Conservation (phyloP, 30 jellyfish, hydroid and myxozoan species). For the Hydra vulgaris region DNA sequence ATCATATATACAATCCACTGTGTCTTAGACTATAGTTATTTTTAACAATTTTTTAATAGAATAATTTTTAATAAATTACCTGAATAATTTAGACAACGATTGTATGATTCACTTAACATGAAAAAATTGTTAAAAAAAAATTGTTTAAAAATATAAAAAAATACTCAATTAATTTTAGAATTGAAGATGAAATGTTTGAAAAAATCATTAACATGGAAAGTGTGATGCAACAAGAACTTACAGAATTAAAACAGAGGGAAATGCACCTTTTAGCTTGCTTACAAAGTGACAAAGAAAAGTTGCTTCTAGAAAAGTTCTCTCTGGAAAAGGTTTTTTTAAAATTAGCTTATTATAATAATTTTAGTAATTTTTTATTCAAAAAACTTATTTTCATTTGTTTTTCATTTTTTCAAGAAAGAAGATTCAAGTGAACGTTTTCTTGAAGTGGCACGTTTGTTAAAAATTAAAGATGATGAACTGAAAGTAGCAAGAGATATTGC, state of each 20-base stretch:
- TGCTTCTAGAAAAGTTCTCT: slow-evolving; percentile 39
- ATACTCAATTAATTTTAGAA: slow-evolving; percentile 22
- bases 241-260: slow-evolving; percentile 46
- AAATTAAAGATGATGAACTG: slow-evolving; percentile 24
- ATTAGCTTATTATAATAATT: too few species aligned
- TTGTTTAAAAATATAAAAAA: neutral
- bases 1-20: too few species aligned
- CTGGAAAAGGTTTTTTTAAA: slow-evolving; percentile 39
- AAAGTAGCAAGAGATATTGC: slow-evolving; percentile 42
- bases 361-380: too few species aligned
- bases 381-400: neutral
- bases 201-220: slow-evolving; percentile 57
- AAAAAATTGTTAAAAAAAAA: too few species aligned
- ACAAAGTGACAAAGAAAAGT: slow-evolving; percentile 49
- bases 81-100: too few species aligned
- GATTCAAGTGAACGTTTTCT: neutral
- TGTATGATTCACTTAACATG: too few species aligned
- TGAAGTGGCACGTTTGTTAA: neutral
- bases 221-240: slow-evolving; percentile 69
- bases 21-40: too few species aligned
- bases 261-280: slow-evolving; percentile 36
- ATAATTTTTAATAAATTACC: too few species aligned
- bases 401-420: neutral
- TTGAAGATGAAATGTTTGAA: slow-evolving; percentile 71
- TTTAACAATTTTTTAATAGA: too few species aligned